Evolutionary conservation across 2,888 invertebrate species (phyloP), one percentile per base, ranked within the genome.

Genomic region (Tetragonula carbonaria): DNA sequence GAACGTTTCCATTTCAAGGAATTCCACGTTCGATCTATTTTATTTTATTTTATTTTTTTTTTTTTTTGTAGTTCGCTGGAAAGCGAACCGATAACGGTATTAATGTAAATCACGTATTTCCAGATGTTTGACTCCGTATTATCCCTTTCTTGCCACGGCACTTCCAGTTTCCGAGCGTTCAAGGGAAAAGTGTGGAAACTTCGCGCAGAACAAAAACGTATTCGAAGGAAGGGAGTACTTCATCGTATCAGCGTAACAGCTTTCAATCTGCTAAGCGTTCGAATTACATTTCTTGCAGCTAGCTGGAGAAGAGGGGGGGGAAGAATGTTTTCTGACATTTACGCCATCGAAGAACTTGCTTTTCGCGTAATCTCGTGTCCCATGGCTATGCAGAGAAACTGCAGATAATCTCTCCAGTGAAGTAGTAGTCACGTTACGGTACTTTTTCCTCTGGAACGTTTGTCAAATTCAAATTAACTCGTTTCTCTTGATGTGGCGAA

Each of bases 271-370:
- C 75, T 88, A 86, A 88, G 80, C 74, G 87, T 76, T 84, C 80
- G 79, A 84, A 88, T 88, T 88, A 86, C 75, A 73, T 75, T 88
- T 84, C 86, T 86, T 81, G 74, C 86, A 82, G 78, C 80, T 74
- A 78, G 63, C 81, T 76, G 66, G 62, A 0, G 38, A 8, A 0
- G 38, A 8, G 38, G 8, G 38, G 38, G 8, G 5, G 38, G 38
- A 85, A 84, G 53, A 73, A 88, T 88, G 84, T 88, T 88, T 84
- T 82, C 84, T 78, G 88, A 86, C 88, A 59, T 84, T 88, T 86
- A 88, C 76, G 78, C 84, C 74, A 72, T 51, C 80, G 62, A 66
- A 86, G 57, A 86, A 83, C 86, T 83, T 78, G 73, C 85, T 83
- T 88, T 78, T 78, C 75, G 86, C 86, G 80, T 83, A 73, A 68